phyloP scores from a whole-genome alignment of 2,113 vertebrate genomes.

The Petaurus breviceps region DNA sequence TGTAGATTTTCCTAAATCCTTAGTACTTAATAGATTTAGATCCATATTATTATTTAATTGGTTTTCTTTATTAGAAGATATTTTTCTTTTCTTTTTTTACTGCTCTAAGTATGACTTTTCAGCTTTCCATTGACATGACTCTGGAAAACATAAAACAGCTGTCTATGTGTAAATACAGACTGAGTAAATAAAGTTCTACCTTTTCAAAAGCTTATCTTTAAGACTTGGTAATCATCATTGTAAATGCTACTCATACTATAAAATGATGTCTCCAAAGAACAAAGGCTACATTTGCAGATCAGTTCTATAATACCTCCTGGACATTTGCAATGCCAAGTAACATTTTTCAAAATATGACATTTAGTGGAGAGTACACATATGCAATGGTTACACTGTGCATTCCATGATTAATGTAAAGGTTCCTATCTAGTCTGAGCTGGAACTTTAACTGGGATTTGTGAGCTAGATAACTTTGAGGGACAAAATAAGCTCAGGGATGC shows the following conservation, averaged over 20 bases:
- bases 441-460: background rate
- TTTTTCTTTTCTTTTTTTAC: background rate
- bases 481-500: background rate
- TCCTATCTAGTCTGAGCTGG: background rate
- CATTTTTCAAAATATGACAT: conserved; percentile 17
- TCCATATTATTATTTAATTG: conserved; percentile 11
- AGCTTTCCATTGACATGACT: conserved; percentile 36
- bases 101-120: background rate
- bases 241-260: conserved; percentile 30
- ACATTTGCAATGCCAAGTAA: background rate
- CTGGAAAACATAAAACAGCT: conserved; percentile 49
- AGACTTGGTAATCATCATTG: conserved; percentile 23
- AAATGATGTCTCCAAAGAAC: conserved; percentile 17
- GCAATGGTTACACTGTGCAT: conserved; percentile 17
- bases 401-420: background rate
- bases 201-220: conserved; percentile 39
- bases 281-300: background rate
- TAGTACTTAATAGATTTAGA: background rate
- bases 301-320: conserved; percentile 15
- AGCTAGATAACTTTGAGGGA: background rate
- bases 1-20: conserved; percentile 5
- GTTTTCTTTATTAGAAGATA: conserved; percentile 33
- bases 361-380: background rate
- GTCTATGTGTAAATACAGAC: conserved; percentile 34
- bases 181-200: conserved; percentile 43